phyloP scores from a whole-genome alignment of 2,113 vertebrate genomes.

The Corythoichthys haematopterus region DNA sequence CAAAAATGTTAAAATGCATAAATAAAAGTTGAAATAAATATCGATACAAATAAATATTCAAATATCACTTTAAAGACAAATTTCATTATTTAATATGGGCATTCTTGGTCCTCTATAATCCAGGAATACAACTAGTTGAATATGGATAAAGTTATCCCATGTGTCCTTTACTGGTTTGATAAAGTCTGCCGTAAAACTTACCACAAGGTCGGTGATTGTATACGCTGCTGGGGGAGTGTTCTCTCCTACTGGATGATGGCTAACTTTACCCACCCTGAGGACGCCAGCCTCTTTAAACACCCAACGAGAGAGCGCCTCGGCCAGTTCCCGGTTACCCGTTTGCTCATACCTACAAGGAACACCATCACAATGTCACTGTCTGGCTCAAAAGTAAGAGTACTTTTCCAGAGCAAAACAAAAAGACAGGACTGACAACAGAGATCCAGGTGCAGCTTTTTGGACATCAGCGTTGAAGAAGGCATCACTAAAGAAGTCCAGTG shows the following conservation, averaged over 20 bases:
- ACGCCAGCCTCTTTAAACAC: slow-evolving; percentile 98
- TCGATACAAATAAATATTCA: no score
- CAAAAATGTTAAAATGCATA: no score
- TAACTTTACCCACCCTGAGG: slow-evolving; percentile 86
- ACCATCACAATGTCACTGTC: neutral
- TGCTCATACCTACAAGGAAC: slow-evolving; percentile 74
- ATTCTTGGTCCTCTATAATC: no score
- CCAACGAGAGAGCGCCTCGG: slow-evolving; percentile 88
- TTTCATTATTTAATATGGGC: no score
- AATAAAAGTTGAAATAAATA: no score
- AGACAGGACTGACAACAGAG: slow-evolving; percentile 75
- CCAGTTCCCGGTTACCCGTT: slow-evolving; percentile 90
- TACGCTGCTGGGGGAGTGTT: slow-evolving; percentile 83
- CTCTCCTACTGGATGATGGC: slow-evolving; percentile 91
- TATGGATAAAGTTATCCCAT: neutral
- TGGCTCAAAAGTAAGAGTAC: neutral
- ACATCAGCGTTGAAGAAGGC: slow-evolving; percentile 91
- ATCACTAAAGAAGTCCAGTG: slow-evolving; percentile 94
- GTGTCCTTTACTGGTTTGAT: neutral
- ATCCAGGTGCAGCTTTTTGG: slow-evolving; percentile 84
- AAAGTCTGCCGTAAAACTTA: slow-evolving; percentile 60
- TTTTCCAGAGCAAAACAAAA: neutral
- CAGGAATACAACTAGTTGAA: no score
- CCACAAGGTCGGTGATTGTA: slow-evolving; percentile 94
- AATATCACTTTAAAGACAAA: no score